Evolutionary conservation across 2,113 vertebrate genomes (phyloP), one percentile per base, ranked within the genome.

Genomic region (Marmota flaviventris): DNA sequence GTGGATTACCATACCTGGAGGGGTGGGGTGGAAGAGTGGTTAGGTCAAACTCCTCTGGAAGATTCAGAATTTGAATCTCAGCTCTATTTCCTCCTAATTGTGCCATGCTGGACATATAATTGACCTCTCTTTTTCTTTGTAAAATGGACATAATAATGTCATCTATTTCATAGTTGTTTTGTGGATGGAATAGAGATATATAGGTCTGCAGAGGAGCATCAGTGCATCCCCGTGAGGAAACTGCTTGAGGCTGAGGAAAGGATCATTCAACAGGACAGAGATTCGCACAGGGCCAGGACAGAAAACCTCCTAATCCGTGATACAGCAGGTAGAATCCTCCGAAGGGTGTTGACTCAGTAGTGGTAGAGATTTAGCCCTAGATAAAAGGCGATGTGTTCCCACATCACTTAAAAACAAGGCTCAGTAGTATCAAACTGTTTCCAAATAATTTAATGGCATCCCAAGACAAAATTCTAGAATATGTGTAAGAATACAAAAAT

Each of bases 381-480:
- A 84, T 58, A 53, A 82, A 29, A 77, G 11, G 45, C 12, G 9
- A 25, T 22, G 72, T 16, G 34, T 29, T 69, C 20, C 45, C 32
- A 25, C 34, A 53, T 73, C 67, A 67, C 32, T 58, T 45, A 91
- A 84, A 69, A 94, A 17, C 39, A 93, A 56, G n/a, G 11, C 16
- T 48, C 39, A 51, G 14, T 14, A 37, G 11, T 34, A 77, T 51
- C 6, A 48, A 65, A 87, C 83, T 86, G 3, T 61, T 85, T 90
- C 63, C 70, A 90, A 95, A 86, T 85, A 61, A n/a, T 45, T 67
- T 75, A 85, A 42, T 56, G 77, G 45, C 10, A 82, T 27, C 51
- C 29, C 37, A 72, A 42, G n/a, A 77, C 20, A 77, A 93, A 70
- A 93, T 93, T n/a, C 58, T 63, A 90, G 67, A 58, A 69, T 70